Evolutionary conservation across 92 coral and sea anemone genomes (phyloP).

Genomic region (Porites lobata): DNA sequence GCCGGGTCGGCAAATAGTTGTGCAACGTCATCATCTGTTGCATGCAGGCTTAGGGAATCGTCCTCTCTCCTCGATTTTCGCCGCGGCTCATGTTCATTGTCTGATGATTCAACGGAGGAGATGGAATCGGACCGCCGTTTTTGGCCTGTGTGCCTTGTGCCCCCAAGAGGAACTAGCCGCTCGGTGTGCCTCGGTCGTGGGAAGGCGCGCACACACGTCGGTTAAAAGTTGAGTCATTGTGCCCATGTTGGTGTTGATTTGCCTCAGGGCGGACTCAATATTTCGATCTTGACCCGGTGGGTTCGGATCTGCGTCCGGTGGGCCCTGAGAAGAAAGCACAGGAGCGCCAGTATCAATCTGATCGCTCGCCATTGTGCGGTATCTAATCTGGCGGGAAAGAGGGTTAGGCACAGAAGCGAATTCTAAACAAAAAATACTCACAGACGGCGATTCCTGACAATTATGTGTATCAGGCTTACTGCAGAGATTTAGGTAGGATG

Average conservation of each 20-base stretch:
- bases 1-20: slow-evolving; percentile 1
- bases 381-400: slow-evolving; percentile 11
- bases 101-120: slow-evolving; percentile 6
- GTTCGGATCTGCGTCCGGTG: not conserved
- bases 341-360: not conserved
- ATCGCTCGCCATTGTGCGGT: slow-evolving; percentile 2
- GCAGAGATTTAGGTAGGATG: not conserved
- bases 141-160: not conserved
- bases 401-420: slow-evolving; percentile 7
- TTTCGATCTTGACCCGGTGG: slow-evolving; percentile 10
- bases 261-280: not conserved
- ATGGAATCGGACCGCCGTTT: not conserved
- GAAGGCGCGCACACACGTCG: slow-evolving; percentile 22
- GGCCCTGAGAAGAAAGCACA: not conserved
- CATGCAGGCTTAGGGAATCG: not conserved
- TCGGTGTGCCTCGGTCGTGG: not conserved
- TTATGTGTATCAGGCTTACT: not conserved
- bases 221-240: slow-evolving; percentile 13
- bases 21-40: slow-evolving; percentile 8
- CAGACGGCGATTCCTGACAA: slow-evolving; percentile 20
- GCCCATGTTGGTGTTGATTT: slow-evolving; percentile 18
- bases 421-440: slow-evolving; percentile 6
- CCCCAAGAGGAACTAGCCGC: not conserved
- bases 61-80: slow-evolving; percentile 6
- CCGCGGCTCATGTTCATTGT: not conserved